phyloP scores from a whole-genome alignment of 2,113 vertebrate genomes.

The Archilochus colubris region DNA sequence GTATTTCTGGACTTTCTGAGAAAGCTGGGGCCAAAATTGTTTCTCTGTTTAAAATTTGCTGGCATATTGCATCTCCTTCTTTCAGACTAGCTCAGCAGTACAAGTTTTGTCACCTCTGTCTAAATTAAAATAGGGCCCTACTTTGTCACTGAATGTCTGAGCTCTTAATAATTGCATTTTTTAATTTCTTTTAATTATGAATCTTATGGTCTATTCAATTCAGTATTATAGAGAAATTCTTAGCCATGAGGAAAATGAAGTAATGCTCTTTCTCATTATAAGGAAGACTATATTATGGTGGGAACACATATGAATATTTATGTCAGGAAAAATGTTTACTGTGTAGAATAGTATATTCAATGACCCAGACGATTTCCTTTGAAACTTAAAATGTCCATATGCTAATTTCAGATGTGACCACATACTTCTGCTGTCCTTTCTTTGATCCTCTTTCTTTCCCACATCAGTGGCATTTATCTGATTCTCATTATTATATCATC shows the following conservation, averaged over 20 bases:
- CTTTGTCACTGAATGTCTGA: background rate
- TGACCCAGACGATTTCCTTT: background rate
- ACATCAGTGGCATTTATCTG: conserved; percentile 2
- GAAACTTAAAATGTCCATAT: conserved; percentile 13
- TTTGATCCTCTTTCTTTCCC: conserved; percentile 32
- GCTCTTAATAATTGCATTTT: background rate
- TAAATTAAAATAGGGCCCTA: background rate
- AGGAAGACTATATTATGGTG: background rate
- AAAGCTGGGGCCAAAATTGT: background rate
- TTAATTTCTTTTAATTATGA: background rate
- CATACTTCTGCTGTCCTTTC: background rate
- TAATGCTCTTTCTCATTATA: background rate
- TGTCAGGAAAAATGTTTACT: background rate
- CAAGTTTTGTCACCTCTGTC: background rate
- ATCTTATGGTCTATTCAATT: background rate
- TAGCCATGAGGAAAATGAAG: background rate
- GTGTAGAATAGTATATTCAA: background rate
- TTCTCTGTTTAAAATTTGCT: background rate
- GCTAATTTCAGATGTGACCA: background rate
- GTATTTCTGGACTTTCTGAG: background rate
- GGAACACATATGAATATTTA: background rate
- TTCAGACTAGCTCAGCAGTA: background rate
- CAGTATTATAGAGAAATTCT: background rate
- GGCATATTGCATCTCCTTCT: background rate
- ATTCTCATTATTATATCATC: conserved; percentile 18